phyloP scores from a whole-genome alignment of 2,797 vertebrate genomes.

The Lepidocolaptes lacrymiger region DNA sequence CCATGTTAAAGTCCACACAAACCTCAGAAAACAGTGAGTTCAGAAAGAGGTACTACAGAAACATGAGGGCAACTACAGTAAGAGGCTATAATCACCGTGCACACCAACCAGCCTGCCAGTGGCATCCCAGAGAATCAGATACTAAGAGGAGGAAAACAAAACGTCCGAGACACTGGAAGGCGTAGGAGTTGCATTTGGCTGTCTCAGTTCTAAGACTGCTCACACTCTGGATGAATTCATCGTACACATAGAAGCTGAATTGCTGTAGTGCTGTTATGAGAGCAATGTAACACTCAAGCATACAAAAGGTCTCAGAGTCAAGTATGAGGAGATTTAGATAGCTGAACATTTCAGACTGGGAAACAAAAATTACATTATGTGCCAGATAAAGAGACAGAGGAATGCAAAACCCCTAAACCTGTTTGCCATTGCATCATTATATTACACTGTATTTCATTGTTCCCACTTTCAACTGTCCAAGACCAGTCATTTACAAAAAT shows the following conservation, averaged over 20 bases:
- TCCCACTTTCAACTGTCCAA: not conserved
- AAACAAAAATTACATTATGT: rapidly evolving
- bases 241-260: not conserved
- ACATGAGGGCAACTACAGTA: not conserved
- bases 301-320: not conserved
- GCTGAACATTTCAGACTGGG: not conserved
- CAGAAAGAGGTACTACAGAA: not conserved
- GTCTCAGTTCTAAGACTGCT: not conserved
- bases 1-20: not conserved
- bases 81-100: not conserved
- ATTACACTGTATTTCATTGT: not conserved
- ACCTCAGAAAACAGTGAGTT: not conserved
- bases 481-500: not conserved
- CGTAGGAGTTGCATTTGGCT: not conserved
- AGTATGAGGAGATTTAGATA: not conserved
- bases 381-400: not conserved
- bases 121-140: not conserved
- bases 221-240: not conserved
- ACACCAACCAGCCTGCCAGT: too few relatives aligned
- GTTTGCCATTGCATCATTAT: not conserved
- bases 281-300: not conserved
- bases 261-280: rapidly evolving
- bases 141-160: not conserved
- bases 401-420: not conserved
- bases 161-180: not conserved